Conservation (phyloP, 2,113 vertebrate genomes). For the Pseudois nayaur region DNA sequence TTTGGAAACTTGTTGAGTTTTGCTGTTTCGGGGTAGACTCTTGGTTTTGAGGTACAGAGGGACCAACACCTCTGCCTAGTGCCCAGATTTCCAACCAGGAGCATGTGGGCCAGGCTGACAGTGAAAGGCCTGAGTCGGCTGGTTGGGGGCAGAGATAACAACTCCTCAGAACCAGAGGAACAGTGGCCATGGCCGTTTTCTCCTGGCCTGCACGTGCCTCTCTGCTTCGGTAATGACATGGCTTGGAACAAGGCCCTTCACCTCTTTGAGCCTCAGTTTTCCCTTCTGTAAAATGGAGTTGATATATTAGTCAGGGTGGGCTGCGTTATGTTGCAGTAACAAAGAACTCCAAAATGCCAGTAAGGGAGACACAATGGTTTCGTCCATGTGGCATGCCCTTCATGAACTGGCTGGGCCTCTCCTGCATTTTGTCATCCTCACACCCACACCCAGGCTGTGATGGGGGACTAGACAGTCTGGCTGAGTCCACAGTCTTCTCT, state of each 20-base stretch:
- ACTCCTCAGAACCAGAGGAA: neutral
- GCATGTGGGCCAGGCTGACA: neutral
- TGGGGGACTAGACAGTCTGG: neutral
- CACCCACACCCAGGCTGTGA: neutral
- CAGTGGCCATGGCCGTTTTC: neutral
- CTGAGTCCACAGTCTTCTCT: neutral
- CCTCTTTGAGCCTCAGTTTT: neutral
- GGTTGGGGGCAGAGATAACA: neutral
- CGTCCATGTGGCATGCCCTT: neutral
- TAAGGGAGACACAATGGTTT: neutral
- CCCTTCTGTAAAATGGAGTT: neutral
- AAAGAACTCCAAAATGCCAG: neutral
- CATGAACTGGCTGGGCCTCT: neutral
- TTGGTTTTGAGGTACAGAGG: neutral
- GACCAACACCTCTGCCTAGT: neutral
- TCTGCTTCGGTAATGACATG: neutral
- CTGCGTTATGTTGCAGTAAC: neutral
- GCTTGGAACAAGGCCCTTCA: neutral
- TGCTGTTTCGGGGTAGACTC: neutral
- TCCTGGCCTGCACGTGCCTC: neutral
- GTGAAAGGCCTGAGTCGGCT: neutral
- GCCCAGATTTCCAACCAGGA: neutral
- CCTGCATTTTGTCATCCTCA: neutral
- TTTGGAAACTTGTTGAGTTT: neutral
- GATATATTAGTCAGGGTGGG: neutral